These are phyloP conservation scores for Sciurus niger DNA, from an alignment of 2,113 vertebrate genomes.

Conservation along the genomic window DNA sequence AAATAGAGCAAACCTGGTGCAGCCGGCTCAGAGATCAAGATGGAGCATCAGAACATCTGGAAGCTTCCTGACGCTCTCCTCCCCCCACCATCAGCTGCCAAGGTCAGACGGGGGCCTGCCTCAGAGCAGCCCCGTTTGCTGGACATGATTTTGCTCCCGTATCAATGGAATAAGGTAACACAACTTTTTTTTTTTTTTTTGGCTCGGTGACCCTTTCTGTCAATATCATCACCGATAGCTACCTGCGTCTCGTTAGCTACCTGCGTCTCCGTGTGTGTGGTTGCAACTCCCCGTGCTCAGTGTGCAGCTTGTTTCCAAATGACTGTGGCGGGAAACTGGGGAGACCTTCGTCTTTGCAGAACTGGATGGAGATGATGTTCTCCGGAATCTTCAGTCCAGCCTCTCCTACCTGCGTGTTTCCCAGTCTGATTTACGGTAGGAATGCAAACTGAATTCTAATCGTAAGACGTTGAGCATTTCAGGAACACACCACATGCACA, in stretches of 20 bases:
- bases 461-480: neutral
- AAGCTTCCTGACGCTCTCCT: neutral
- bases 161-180: accelerated
- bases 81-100: neutral
- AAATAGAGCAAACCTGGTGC: conserved; percentile 46
- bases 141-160: neutral
- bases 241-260: accelerated
- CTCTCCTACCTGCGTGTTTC: neutral
- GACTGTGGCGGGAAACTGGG: neutral
- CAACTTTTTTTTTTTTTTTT: neutral
- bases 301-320: accelerated
- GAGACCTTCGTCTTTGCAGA: too few species aligned
- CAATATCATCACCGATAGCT: accelerated
- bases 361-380: neutral
- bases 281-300: accelerated
- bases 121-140: neutral
- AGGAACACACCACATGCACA: too few species aligned
- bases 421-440: neutral
- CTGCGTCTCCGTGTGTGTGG: accelerated
- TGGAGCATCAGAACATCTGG: neutral
- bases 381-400: neutral
- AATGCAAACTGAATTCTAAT: neutral
- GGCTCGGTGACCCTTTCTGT: accelerated
- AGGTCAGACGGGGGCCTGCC: neutral
- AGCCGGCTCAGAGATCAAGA: neutral